Evolutionary conservation across 53 echinoderm and acorn worm genomes (phyloP).

Genomic region (Hippasteria phrygiana): DNA sequence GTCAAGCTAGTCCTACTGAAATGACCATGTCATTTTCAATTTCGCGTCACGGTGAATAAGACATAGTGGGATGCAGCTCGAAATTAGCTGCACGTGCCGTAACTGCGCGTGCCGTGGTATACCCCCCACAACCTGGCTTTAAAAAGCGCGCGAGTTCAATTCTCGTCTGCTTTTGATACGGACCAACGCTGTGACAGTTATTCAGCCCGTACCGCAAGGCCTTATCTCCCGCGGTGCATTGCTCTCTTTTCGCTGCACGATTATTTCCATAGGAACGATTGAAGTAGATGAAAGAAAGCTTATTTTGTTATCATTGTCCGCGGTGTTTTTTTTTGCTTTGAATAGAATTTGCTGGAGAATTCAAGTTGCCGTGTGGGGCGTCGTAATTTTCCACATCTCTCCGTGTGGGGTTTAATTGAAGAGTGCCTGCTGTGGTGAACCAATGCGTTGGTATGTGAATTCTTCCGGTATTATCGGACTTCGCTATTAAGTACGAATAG

Average conservation of each 20-base stretch:
- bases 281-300: background rate
- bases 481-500: too few species aligned
- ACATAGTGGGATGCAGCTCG: background rate
- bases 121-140: background rate
- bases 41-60: background rate
- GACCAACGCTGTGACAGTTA: conserved; percentile 19
- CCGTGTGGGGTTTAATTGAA: background rate
- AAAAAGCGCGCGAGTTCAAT: conserved; percentile 7
- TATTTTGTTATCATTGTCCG: background rate
- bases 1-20: background rate
- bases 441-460: background rate
- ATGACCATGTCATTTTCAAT: conserved; percentile 27
- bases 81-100: conserved; percentile 28
- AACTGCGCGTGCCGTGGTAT: background rate
- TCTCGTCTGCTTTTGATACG: background rate
- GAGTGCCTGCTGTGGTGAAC: background rate
- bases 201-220: conserved; percentile 1
- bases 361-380: background rate
- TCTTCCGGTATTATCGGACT: too few species aligned
- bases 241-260: background rate
- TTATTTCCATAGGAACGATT: too few species aligned
- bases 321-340: background rate
- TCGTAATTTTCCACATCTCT: background rate
- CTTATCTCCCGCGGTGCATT: background rate
- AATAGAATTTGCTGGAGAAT: background rate